Evolutionary conservation across 2,888 invertebrate species (phyloP), one percentile per base, ranked within the genome.

Genomic region (Trichopria drosophilae): DNA sequence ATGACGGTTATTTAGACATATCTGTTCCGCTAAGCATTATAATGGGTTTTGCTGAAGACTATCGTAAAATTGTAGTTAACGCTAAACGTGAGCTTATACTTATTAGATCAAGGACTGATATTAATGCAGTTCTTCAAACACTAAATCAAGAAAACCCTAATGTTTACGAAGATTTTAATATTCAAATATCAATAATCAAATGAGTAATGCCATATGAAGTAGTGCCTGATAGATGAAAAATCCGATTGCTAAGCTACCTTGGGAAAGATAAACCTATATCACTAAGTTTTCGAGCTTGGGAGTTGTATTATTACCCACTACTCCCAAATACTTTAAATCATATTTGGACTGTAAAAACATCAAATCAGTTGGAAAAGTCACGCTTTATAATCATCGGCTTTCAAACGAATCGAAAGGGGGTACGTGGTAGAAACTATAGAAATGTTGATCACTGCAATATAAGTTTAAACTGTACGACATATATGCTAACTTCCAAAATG

Each of bases 381-480:
- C 53, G 72, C 37, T 76, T 57, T 54, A 52, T 76, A 15, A 67
- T 76, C 35, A 32, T 75, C 15, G 72, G 64, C 6, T 66, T 75
- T 37, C 74, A 76, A 65, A 74, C 70, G 13, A 57, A 66, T 44
- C 57, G 65, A 54, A 72, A 69, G 62, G 67, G 65, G 57, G 51
- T 61, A 20, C 36, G 49, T 31, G 16, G n/a, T 6, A 57, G 40
- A 40, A 57, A 72, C 54, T 51, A 57, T 2, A 51, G 56, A 31
- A 24, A 23, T 6, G 60, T 59, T 36, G 55, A 63, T 54, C 51
- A 66, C 50, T 71, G 71, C 54, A 55, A 67, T 24, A 35, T 74
- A 32, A 66, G 53, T 15, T 45, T n/a, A 3, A 44, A 29, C 20
- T 55, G 2, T 55, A 52, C 28, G 44, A 55, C 20, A 52, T 53